A percentile compares a stretch with the other conserved stretches of the same genome.
These are phyloP conservation scores for Drosophila pallidifrons DNA, from an alignment of 1,140 invertebrate species.

Conservation along the genomic window DNA sequence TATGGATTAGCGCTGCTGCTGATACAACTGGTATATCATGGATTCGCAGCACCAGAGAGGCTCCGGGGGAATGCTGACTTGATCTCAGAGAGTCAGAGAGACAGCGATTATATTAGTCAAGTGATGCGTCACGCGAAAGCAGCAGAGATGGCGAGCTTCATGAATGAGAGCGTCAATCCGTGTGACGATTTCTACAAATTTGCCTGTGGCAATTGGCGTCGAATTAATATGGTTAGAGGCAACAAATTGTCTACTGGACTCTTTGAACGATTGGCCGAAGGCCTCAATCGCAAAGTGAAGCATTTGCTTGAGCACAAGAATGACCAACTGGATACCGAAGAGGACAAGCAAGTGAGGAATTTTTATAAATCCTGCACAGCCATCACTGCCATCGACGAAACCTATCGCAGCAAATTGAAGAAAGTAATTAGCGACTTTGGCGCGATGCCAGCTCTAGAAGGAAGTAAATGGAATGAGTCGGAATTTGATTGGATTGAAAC, in stretches of 20 bases:
- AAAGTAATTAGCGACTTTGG: constrained; percentile 49
- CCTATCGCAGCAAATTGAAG: constrained; percentile 24
- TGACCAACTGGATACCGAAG: constrained; percentile 2
- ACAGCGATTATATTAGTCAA: neutral
- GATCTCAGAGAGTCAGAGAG: neutral
- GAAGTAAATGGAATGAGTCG: constrained; percentile 33
- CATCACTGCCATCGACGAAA: constrained; percentile 18
- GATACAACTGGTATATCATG: too few relatives aligned
- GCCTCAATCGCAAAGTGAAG: constrained; percentile 56
- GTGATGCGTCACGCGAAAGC: constrained; percentile 14
- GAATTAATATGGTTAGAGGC: constrained; percentile 57
- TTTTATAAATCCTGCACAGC: constrained; percentile 51
- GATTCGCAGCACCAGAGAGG: too few relatives aligned
- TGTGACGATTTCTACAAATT: constrained; percentile 88
- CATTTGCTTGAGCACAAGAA: constrained; percentile 32
- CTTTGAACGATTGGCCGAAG: constrained; percentile 60
- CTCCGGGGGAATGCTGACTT: too few relatives aligned
- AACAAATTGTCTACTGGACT: constrained; percentile 61
- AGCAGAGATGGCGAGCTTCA: too few relatives aligned
- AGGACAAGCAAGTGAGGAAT: constrained; percentile 50
- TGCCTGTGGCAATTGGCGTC: constrained; percentile 86
- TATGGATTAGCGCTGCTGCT: too few relatives aligned
- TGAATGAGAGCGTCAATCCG: constrained; percentile 86
- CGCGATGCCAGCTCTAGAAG: constrained; percentile 52
- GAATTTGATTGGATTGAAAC: constrained; percentile 57